Evolutionary conservation across 1,140 invertebrate genomes (phyloP), one percentile per base, ranked within the genome.

Genomic region (Triops longicaudatus): DNA sequence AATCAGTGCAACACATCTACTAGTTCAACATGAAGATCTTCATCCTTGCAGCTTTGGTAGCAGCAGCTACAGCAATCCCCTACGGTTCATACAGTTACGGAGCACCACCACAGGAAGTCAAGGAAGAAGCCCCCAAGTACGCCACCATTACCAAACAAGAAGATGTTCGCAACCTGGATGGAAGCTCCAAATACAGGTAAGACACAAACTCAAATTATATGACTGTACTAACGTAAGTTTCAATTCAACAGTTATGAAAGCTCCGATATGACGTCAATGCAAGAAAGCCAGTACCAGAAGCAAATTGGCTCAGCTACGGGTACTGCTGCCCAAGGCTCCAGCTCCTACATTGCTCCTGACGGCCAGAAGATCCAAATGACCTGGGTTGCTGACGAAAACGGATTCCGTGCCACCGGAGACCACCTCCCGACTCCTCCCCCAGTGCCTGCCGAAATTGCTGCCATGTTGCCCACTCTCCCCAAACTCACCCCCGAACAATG

Each of bases 371-470:
- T 78, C 26, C 11, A 73, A 17, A 31, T 80, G 31, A 17, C 72
- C 37, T 80, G 78, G 73, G 71, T 44, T 17, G 79, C 79, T 31
- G 79, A 80, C 42, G 79, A 80, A 72, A 77, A 74, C 74, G 79
- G 79, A 22, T 81, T 79, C 78, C 42, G 41, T 4, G 77, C 81
- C 0, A 42, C 72, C 10, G 81, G 80, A n/a, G 77, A 80, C 42
- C 80, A 81, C 75, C 74, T 81, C 31, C 80, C 80, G 1, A 44
- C 11, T n/a, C 77, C 79, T 31, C 79, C 79, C 22, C 77, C 79
- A 0, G n/a, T 74, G 1, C 78, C 79, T 0, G 7, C 44, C 2
- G 44, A 63, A 1, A 63, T 63, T 63, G 44, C 44, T 63, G 44
- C 31, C 31, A 37, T 37, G 31, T 37, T 37, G 31, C 31, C 31